Base-by-base conservation (phyloP, 1,140 invertebrate species). In the Sinella curviseta region DNA sequence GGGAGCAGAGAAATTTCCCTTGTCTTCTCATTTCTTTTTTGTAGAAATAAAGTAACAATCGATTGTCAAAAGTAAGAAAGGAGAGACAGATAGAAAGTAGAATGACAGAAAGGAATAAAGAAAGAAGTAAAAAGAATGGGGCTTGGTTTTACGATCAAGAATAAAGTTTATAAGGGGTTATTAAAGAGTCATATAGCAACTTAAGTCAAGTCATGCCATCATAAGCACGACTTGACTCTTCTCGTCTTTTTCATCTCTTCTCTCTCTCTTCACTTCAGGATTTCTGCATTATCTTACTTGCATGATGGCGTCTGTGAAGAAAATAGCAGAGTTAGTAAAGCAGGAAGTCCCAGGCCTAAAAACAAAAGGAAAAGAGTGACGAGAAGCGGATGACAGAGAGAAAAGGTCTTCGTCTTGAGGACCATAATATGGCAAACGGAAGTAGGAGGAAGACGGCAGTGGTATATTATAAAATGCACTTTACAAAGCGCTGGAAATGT, bases 161-260 rank as follows among this genome's bases (percentile, higher is more conserved):
- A 77, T 55, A 77, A 77, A 77, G 2, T 77, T 77, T 60, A 77
- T 77, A 77, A 77, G 39, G 76, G 74, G 76, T 77, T 77, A 77
- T 77, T 77, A 77, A 77, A 77, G 30, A 55, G 48, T 60, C 55
- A 34, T 77, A 60, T n/a, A 30, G 39, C 55, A 60, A 31, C 33
- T 55, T 30, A 39, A 75, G 20, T 39, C 24, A 75, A 75, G 65
- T 31, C 65, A 70, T 70, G 65, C 2, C n/a, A 70, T 70, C 65
- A 2, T 70, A 70, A 70, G 65, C 65, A 70, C 65, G 31, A 70
- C 65, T 70, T 70, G 65, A 70, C 65, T 70, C 65, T 33, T 16
- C 33, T 34, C 34, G 34, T 31, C 76, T 31, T 24, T 30, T 77
- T 55, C 14, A 20, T 30, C n/a, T 74, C 33, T 20, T 74, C 70